These are phyloP conservation scores for Amaurobius ferox DNA, from an alignment of 2,888 invertebrate genomes.

Conservation along the genomic window DNA sequence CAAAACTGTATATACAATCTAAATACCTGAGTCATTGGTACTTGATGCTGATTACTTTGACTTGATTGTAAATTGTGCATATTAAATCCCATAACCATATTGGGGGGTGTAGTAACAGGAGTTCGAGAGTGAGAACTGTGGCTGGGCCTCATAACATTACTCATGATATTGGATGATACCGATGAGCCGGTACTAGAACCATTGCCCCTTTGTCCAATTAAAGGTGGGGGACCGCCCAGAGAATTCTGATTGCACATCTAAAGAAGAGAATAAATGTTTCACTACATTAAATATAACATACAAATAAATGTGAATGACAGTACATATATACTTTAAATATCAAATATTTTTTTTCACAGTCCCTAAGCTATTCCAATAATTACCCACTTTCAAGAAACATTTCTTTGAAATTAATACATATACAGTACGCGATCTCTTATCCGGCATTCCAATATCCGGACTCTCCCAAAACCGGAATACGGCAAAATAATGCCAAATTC, in stretches of 20 bases:
- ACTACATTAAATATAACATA: too few relatives aligned
- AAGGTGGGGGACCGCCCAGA: conserved; percentile 61
- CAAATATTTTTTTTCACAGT: too few relatives aligned
- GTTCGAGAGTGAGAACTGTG: conserved; percentile 74
- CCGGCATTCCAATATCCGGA: too few relatives aligned
- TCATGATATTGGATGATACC: conserved; percentile 76
- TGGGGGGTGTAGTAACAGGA: conserved; percentile 76
- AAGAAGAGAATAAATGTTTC: neutral
- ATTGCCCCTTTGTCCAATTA: conserved; percentile 76
- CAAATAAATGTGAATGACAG: too few relatives aligned
- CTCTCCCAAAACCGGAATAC: too few relatives aligned
- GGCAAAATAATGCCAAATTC: too few relatives aligned
- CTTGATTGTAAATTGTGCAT: conserved; percentile 72
- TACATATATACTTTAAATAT: too few relatives aligned
- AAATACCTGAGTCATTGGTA: conserved; percentile 57
- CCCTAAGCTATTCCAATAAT: too few relatives aligned
- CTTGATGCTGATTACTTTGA: conserved; percentile 67
- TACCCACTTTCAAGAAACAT: too few relatives aligned
- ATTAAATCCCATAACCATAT: conserved; percentile 76
- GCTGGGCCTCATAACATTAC: conserved; percentile 78
- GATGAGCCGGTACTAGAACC: conserved; percentile 76
- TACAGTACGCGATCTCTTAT: too few relatives aligned
- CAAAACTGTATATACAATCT: too few relatives aligned
- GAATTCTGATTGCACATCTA: conserved; percentile 58
- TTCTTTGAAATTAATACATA: too few relatives aligned